These are phyloP conservation scores for Symphodus melops DNA, from an alignment of 2,113 vertebrate genomes.

Conservation along the genomic window DNA sequence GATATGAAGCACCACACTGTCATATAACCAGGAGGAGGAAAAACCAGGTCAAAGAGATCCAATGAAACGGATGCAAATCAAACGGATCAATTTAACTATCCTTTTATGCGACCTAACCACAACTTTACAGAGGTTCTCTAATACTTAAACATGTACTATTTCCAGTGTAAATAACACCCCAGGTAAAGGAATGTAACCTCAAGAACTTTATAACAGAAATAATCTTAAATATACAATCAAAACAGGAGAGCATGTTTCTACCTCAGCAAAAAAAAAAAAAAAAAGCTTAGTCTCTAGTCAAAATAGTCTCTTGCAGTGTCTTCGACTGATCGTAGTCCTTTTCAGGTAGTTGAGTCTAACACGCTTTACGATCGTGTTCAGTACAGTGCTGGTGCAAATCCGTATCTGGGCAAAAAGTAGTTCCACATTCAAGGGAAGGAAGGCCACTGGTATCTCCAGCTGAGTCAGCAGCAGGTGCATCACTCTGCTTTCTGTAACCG, in stretches of 20 bases:
- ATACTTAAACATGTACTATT: conserved; percentile 33
- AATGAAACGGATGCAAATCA: conserved; percentile 1
- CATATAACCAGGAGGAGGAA: neutral
- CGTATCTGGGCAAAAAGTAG: conserved; percentile 69
- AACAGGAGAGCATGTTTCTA: neutral
- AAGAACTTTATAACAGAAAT: conserved; percentile 2
- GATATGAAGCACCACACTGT: neutral
- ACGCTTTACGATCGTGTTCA: conserved; percentile 61
- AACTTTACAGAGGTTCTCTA: neutral
- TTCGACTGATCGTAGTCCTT: neutral
- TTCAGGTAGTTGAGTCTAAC: conserved; percentile 20
- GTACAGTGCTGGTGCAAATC: conserved; percentile 80
- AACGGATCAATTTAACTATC: neutral
- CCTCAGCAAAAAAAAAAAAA: conserved; percentile 13
- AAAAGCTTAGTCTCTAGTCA: neutral
- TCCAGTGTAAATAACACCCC: conserved; percentile 65
- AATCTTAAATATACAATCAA: neutral
- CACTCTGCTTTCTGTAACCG: conserved; percentile 35
- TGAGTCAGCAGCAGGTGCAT: conserved; percentile 26
- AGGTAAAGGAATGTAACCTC: conserved; percentile 12
- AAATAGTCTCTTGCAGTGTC: conserved; percentile 12
- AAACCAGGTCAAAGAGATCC: neutral
- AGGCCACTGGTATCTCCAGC: conserved; percentile 53
- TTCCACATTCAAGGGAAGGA: conserved; percentile 79
- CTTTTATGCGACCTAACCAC: neutral